Conservation (phyloP, 2,113 vertebrate species). For the Rhea pennata region DNA sequence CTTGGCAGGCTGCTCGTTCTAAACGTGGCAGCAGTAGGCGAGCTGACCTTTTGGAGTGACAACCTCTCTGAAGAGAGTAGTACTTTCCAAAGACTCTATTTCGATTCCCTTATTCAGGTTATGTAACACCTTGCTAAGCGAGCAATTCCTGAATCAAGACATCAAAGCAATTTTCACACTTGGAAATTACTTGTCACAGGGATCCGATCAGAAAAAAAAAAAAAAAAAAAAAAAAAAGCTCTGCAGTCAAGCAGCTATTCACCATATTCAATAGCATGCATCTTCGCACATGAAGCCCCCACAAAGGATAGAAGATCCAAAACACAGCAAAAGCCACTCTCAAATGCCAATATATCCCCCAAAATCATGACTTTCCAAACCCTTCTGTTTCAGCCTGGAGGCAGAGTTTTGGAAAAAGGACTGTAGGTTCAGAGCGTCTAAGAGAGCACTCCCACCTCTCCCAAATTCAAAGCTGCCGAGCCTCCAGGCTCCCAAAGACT, state of each 20-base stretch:
- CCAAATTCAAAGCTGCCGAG: background rate
- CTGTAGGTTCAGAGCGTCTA: background rate
- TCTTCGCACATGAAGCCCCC: background rate
- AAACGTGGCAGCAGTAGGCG: rapidly evolving
- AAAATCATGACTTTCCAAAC: background rate
- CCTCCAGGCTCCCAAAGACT: background rate
- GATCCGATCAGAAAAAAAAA: background rate
- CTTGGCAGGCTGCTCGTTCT: background rate
- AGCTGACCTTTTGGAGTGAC: background rate
- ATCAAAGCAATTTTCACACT: constrained; percentile 46
- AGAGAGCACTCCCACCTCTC: background rate
- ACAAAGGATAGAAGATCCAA: background rate
- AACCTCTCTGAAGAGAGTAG: rapidly evolving
- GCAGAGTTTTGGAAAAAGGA: background rate
- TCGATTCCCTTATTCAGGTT: background rate
- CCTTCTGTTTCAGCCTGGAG: background rate
- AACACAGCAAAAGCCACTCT: background rate
- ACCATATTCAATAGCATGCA: background rate
- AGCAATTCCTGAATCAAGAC: background rate
- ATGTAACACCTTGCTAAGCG: rapidly evolving
- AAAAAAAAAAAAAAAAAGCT: background rate
- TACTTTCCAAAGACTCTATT: background rate
- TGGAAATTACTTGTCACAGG: constrained; percentile 26
- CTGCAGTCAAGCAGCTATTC: constrained; percentile 22
- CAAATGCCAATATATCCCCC: background rate